Conservation (phyloP, 2,797 vertebrate species). For the Sphaeramia orbicularis region DNA sequence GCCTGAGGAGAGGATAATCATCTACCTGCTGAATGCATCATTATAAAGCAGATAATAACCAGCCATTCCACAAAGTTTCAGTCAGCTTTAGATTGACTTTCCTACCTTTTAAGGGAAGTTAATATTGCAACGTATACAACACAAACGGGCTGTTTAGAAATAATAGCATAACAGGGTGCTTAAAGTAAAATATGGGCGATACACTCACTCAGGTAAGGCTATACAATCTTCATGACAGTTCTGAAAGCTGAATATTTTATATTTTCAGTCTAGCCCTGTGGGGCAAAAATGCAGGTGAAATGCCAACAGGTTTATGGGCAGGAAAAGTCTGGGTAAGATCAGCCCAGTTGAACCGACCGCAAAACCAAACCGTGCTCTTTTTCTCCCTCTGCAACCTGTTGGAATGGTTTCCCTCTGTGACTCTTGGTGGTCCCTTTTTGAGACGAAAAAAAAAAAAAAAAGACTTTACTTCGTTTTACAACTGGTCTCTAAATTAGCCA, state of each 20-base stretch:
- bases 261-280: slow-evolving; percentile 52
- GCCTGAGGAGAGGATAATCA: too few species aligned
- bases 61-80: background rate
- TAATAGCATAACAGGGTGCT: slow-evolving; percentile 3
- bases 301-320: slow-evolving; percentile 56
- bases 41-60: too few species aligned
- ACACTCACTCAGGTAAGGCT: slow-evolving; percentile 6
- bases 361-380: slow-evolving; percentile 55
- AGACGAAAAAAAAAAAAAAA: slow-evolving; percentile 29
- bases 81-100: background rate
- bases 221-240: slow-evolving; percentile 25
- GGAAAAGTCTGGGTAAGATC: slow-evolving; percentile 64
- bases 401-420: slow-evolving; percentile 24
- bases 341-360: slow-evolving; percentile 65
- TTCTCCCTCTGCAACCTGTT: slow-evolving; percentile 46
- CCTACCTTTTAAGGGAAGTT: background rate
- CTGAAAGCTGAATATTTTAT: slow-evolving; percentile 18
- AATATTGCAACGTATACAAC: background rate
- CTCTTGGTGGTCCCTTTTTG: slow-evolving; percentile 60
- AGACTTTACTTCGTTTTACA: slow-evolving; percentile 46
- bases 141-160: background rate
- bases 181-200: slow-evolving; percentile 8
- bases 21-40: too few species aligned
- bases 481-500: slow-evolving; percentile 41
- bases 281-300: slow-evolving; percentile 65